A percentile compares a stretch with the other conserved stretches of the same genome.
Conservation (phyloP, 2,888 invertebrate species). For the Eupithecia tripunctaria region DNA sequence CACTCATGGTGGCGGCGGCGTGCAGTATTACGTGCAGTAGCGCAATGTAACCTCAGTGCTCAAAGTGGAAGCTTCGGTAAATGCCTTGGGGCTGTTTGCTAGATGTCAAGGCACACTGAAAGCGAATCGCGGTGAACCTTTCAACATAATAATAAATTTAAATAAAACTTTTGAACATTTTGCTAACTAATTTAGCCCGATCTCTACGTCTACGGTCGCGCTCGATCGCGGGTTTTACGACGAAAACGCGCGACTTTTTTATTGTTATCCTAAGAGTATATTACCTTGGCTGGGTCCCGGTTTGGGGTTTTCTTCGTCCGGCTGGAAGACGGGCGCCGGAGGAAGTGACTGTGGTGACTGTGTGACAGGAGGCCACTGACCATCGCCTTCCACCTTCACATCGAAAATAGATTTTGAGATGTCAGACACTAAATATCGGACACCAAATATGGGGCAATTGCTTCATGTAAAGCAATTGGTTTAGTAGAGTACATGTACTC, state of each 20-base stretch:
- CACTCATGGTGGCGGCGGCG: too few relatives aligned
- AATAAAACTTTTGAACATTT: background rate
- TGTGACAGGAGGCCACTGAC: background rate
- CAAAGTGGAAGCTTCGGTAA: background rate
- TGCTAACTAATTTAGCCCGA: background rate
- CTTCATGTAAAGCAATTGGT: too few relatives aligned
- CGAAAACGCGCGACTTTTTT: background rate
- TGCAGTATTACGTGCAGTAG: background rate
- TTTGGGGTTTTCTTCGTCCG: constrained; percentile 50
- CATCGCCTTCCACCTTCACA: background rate
- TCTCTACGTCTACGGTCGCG: background rate
- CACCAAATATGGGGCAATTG: background rate
- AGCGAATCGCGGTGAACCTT: background rate
- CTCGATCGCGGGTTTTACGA: background rate
- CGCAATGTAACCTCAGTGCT: background rate
- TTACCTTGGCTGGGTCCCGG: constrained; percentile 42
- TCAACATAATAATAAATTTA: too few relatives aligned
- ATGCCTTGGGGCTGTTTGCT: background rate
- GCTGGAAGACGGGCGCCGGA: constrained; percentile 35
- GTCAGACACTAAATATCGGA: background rate
- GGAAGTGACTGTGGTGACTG: constrained; percentile 42
- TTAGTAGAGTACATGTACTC: too few relatives aligned
- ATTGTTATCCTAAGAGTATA: background rate
- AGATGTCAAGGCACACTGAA: background rate
- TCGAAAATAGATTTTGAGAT: background rate